Evolutionary conservation across 2,113 vertebrate genomes (phyloP), one percentile per base, ranked within the genome.

Genomic region (Hydrolagus affinis): DNA sequence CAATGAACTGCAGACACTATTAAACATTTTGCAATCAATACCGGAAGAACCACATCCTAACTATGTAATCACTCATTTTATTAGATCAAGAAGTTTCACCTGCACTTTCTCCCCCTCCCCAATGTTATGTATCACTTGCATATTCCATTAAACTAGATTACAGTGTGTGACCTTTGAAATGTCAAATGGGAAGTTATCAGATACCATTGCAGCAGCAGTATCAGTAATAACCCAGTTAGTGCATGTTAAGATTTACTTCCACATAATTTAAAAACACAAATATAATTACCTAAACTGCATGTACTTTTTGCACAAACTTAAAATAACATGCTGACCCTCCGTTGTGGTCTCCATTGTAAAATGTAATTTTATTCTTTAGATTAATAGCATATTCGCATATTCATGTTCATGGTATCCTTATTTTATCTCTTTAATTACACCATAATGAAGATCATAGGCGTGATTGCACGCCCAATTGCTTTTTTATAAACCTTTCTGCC

Each of bases 311-410:
- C 25, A 73, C 25, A 14, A 73, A 73, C 25, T 73, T 73, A 73
- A 75, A 78, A 78, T 78, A 57, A 9, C 73, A 25, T 1, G 25
- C n/a, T 59, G 21, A 59, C 56, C 56, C 72, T 74, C 44, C 32
- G 17, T 77, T 10, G 57, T 25, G 25, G 14, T 44, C 44, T 44
- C 44, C 44, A 44, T 44, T 44, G 44, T 59, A 78, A 78, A 23
- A 75, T 74, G 19, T 19, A 75, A 56, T 75, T 75, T 75, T 8
- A 78, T 78, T 78, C n/a, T 78, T 78, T 78, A 78, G 21, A 78
- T 60, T 78, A 60, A 78, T 25, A 60, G 11, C 3, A 57, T 25
- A 60, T 56, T 72, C 30, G n/a, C 19, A 74, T 6, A 32, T 59
- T 56, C n/a, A 19, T 69, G 15, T 60, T n/a, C 44, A 44, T 44